These are phyloP conservation scores for Baryphthengus martii DNA, from an alignment of 2,113 vertebrate genomes.

Conservation along the genomic window DNA sequence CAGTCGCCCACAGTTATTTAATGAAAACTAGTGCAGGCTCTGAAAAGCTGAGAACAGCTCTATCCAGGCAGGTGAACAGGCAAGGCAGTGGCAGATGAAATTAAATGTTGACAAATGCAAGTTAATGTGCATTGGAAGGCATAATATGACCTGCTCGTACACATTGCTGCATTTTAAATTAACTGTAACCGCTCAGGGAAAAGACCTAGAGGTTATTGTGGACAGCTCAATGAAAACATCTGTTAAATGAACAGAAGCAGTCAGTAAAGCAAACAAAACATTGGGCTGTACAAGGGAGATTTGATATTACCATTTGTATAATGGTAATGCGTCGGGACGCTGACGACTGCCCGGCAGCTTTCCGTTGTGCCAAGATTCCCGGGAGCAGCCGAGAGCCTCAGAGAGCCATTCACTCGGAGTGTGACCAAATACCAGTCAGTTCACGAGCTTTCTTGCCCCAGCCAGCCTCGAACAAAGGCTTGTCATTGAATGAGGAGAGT, in stretches of 20 bases:
- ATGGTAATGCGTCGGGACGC: background rate
- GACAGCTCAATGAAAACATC: slow-evolving; percentile 50
- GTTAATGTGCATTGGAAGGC: slow-evolving; percentile 42
- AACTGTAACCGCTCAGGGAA: slow-evolving; percentile 44
- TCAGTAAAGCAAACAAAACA: slow-evolving; percentile 40
- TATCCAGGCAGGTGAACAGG: slow-evolving; percentile 25
- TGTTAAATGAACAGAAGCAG: slow-evolving; percentile 21
- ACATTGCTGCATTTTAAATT: slow-evolving; percentile 51
- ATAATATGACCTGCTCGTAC: slow-evolving; percentile 19
- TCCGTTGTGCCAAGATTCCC: background rate
- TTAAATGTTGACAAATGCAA: slow-evolving; percentile 62
- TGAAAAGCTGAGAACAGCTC: background rate
- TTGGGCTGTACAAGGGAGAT: background rate
- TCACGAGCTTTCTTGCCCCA: background rate
- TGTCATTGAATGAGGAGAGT: accelerated
- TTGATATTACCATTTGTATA: background rate
- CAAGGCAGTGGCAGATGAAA: slow-evolving; percentile 33
- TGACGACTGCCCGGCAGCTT: background rate
- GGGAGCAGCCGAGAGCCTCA: background rate
- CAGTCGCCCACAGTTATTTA: background rate
- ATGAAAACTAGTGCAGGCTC: background rate
- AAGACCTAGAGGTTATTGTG: slow-evolving; percentile 55
- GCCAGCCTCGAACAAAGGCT: background rate
- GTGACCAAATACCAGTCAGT: background rate
- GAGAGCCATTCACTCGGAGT: accelerated